Conservation (phyloP, 2,888 invertebrate genomes). For the Caenorhabditis sp. region DNA sequence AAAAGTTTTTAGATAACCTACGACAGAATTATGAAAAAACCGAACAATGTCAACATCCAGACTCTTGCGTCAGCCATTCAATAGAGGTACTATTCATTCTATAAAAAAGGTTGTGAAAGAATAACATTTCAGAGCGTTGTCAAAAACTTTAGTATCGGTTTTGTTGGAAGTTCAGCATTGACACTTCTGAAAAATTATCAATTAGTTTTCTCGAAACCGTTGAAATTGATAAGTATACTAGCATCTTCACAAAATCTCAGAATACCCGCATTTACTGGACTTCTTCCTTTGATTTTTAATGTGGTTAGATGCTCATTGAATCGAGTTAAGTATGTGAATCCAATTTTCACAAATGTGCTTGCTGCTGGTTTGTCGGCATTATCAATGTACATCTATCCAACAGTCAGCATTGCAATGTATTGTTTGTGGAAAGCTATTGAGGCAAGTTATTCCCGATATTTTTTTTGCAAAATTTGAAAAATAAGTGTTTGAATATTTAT, state of each 20-base stretch:
- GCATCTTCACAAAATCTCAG: slow-evolving; percentile 38
- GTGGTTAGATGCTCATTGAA: slow-evolving; percentile 77
- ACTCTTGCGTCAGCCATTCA: slow-evolving; percentile 59
- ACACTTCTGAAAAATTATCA: slow-evolving; percentile 30
- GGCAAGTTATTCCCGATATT: slow-evolving; percentile 74
- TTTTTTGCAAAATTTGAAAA: neutral
- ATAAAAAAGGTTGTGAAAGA: neutral
- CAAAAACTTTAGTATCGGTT: slow-evolving; percentile 70
- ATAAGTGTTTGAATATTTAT: neutral
- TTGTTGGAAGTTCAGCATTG: slow-evolving; percentile 51
- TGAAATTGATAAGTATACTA: slow-evolving; percentile 19
- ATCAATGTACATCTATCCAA: slow-evolving; percentile 79
- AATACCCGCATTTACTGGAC: slow-evolving; percentile 61
- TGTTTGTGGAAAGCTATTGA: slow-evolving; percentile 84
- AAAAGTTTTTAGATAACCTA: slow-evolving; percentile 35
- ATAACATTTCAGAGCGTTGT: slow-evolving; percentile 46
- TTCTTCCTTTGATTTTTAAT: slow-evolving; percentile 63
- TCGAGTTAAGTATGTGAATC: slow-evolving; percentile 73
- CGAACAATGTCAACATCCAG: slow-evolving; percentile 51
- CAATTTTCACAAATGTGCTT: slow-evolving; percentile 71
- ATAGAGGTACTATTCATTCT: slow-evolving; percentile 36
- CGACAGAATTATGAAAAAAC: slow-evolving; percentile 44
- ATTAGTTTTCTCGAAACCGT: slow-evolving; percentile 36
- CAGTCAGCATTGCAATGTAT: slow-evolving; percentile 82
- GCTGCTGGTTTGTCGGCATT: slow-evolving; percentile 49